Evolutionary conservation across 2,888 invertebrate genomes (phyloP), one percentile per base, ranked within the genome.

Genomic region (Drosophila monieri): DNA sequence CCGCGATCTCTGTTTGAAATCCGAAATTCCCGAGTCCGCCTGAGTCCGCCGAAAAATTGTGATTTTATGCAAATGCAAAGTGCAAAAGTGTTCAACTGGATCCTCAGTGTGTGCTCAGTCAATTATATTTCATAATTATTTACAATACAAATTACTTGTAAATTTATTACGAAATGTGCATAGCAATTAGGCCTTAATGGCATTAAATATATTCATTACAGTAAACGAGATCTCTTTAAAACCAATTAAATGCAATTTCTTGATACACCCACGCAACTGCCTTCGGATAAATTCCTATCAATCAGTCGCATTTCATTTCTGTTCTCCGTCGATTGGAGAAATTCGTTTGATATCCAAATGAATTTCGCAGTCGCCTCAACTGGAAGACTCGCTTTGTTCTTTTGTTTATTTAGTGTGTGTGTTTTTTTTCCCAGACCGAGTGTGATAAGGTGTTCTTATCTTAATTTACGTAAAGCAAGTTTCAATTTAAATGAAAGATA

Each of bases 31-130:
- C 10, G 35, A 44, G 39, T 15, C 18, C 21, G 21, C 3, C 18
- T 18, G 18, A 18, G 18, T 18, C 18, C n/a, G 53, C 6, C 9
- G 39, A 49, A 48, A 62, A 75, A 75, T 78, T 44, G 54, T 46
- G 55, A 61, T 61, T 76, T 64, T 48, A 77, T 77, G 79, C 58
- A 79, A 77, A 79, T 76, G 35, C 60, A 56, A 72, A 84, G 78
- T 80, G 84, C 25, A 64, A 3, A 76, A 73, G 62, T 74, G 66
- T 62, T 47, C 41, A 65, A 66, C 81, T 78, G 70, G 73, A 65
- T 55, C 54, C 41, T 37, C 30, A 51, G 35, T 65, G 46, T 6
- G 32, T 57, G 64, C 43, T 68, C 69, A 57, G 61, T 60, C 30
- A 46, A 55, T 57, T 72, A 68, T 72, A 56, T 72, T 61, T 73